Evolutionary conservation across 1,140 invertebrate species (phyloP), one percentile per base, ranked within the genome.

Genomic region (Drosophila kanapiae): DNA sequence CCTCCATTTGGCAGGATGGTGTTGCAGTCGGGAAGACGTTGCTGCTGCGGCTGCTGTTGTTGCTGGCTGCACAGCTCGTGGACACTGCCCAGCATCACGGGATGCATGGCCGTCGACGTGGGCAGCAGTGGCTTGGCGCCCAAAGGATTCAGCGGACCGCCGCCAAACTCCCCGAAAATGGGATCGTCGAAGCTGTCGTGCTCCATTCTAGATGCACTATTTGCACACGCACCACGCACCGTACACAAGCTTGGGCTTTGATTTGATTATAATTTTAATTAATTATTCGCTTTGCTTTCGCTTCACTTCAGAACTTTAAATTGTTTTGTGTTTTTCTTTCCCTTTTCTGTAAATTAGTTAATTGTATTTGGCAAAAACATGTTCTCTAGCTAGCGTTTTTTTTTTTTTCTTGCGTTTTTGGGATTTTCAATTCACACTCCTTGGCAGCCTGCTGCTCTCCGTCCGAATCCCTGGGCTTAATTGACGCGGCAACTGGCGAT

Each of bases 151-250:
- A 93, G 49, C 4, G 90, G 85, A 18, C 85, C 83, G 45, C 88
- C 85, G 42, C 84, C 77, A 91, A 96, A 97, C 85, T 97, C 96
- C 65, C 94, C 94, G 88, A 96, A 96, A 80, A 96, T 95, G 76
- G 95, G 95, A 90, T 96, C 96, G 83, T 96, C 96, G 93, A 96
- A 97, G 33, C 95, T 94, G 49, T 94, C 94, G 82, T 96, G 95
- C 91, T 96, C 96, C 96, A 96, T 96, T 48, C 53, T 14, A 38
- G 33, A 23, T 18, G 31, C 56, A 14, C 29, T 35, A 23, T 45
- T 31, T 38, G 42, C 47, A 72, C 40, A 29, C 14, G 49, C 62
- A 72, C 45, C 16, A 64, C 43, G 31, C 68, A 45, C 49, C 11
- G 60, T 48, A 16, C 76, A 81, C 59, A 48, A 43, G 18, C 38